A percentile compares a stretch with the other conserved stretches of the same genome.
phyloP scores from a whole-genome alignment of 2,113 vertebrate genomes.

The Himantopus leucocephalus region DNA sequence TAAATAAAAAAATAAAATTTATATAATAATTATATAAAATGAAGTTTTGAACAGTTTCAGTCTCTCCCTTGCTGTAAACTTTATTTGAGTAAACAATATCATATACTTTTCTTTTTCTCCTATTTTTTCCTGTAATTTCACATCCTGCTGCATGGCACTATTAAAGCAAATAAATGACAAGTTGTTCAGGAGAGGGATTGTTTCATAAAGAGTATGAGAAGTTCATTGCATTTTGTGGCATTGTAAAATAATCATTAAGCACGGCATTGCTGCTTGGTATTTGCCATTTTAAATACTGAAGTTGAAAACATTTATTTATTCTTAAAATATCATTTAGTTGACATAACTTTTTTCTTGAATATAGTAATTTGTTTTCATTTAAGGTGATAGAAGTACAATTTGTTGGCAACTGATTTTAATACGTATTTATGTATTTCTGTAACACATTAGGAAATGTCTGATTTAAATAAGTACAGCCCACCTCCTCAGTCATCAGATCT shows the following conservation, averaged over 20 bases:
- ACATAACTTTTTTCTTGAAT: neutral
- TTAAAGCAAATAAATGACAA: neutral
- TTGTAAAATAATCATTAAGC: neutral
- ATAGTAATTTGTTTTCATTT: neutral
- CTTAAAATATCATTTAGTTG: no score
- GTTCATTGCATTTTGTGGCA: neutral
- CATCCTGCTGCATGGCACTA: neutral
- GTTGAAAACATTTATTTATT: no score
- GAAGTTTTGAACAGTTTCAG: neutral
- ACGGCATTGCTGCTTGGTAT: neutral
- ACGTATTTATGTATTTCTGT: conserved; percentile 13
- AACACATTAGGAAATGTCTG: conserved; percentile 92
- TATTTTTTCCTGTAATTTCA: neutral
- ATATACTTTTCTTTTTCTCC: neutral
- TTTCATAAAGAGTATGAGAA: neutral
- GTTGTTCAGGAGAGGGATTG: neutral
- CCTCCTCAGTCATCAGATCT: conserved; percentile 94
- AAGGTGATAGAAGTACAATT: neutral
- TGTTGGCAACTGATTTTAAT: neutral
- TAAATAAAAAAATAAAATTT: no score
- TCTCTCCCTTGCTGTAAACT: neutral
- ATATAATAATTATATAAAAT: neutral
- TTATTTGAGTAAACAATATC: neutral
- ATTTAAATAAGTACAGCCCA: conserved; percentile 97
- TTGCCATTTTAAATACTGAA: neutral